Percentiles rank a stretch among this genome's conserved stretches.
These are phyloP conservation scores for Alloplasta piceator DNA, from an alignment of 2,888 invertebrate genomes.

Conservation along the genomic window DNA sequence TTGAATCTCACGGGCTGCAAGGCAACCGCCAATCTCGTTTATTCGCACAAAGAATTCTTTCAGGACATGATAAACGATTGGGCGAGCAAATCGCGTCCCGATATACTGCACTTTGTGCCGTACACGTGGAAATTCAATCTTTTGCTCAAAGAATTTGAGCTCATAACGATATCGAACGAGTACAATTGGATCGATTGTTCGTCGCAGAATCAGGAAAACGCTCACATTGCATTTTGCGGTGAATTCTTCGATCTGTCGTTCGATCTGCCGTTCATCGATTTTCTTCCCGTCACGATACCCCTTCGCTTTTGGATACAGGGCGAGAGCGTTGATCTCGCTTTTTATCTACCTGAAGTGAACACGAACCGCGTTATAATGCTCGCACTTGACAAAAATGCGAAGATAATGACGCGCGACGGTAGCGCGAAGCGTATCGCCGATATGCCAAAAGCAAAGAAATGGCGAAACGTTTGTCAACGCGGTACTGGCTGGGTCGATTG, in stretches of 20 bases:
- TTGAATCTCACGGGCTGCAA: slow-evolving; percentile 96
- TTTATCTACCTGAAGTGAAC: slow-evolving; percentile 96
- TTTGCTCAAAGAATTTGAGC: slow-evolving; percentile 96
- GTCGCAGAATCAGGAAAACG: slow-evolving; percentile 97
- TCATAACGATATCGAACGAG: slow-evolving; percentile 96
- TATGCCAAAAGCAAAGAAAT: slow-evolving; percentile 85
- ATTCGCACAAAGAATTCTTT: slow-evolving; percentile 98
- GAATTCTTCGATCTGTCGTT: slow-evolving; percentile 97
- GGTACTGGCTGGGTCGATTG: slow-evolving; percentile 96
- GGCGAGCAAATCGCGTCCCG: slow-evolving; percentile 96
- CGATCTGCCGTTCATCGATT: slow-evolving; percentile 97
- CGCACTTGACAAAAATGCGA: slow-evolving; percentile 94
- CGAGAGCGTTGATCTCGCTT: slow-evolving; percentile 95
- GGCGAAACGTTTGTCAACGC: slow-evolving; percentile 92
- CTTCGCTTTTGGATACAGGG: slow-evolving; percentile 97
- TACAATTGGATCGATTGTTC: slow-evolving; percentile 99
- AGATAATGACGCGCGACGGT: slow-evolving; percentile 91
- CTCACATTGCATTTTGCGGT: slow-evolving; percentile 96
- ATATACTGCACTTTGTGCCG: slow-evolving; percentile 97
- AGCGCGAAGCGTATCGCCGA: slow-evolving; percentile 85
- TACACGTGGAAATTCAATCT: slow-evolving; percentile 98
- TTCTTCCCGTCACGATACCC: slow-evolving; percentile 94
- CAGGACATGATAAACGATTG: slow-evolving; percentile 98
- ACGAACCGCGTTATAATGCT: slow-evolving; percentile 93
- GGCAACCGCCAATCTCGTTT: slow-evolving; percentile 95